Base-by-base conservation (phyloP, 2,888 invertebrate genomes). In the Agrilus cyanescens region DNA sequence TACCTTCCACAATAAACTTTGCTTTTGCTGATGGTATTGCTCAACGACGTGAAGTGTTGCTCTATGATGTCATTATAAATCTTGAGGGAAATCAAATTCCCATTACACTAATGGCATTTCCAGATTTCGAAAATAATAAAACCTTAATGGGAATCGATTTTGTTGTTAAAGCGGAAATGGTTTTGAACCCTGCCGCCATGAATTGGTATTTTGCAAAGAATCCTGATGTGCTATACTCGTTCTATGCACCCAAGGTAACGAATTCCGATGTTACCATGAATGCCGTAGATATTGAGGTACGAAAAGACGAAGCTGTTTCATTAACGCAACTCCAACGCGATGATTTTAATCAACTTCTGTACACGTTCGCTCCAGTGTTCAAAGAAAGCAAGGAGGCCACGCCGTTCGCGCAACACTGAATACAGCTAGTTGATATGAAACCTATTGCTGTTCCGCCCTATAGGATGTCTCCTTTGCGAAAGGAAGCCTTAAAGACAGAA, bases 71-170 rank as follows among this genome's bases (percentile, higher is more conserved):
- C 18, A 20, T 20, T 20, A 47, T 49, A 18, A n/a, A 15, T 20
- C n/a, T 49, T 13, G 12, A 46, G 20, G 37, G 16, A n/a, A 38
- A 34, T 38, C 16, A 12, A 8, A 40, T 49, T 13, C 38, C 25
- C 12, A 48, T 42, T 13, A 38, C 41, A 12, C 44, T 49, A 38
- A 37, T 49, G 2, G 49, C 46, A 13, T 20, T 48, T 25, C 46
- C 48, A 8, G 34, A 40, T 8, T 35, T 46, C 36, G 13, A 15
- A 34, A 20, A 40, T 10, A 15, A 30, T 8, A 44, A 44, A 41
- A 48, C 50, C 10, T 32, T 48, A 4, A 31, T 50, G 13, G 50
- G 46, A 31, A 34, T 44, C 12, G 46, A 50, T 40, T 50, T 50
- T 20, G 41, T 50, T 20, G 30, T 8, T 8, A 35, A 41, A 20